Base-by-base conservation (phyloP, 2,888 invertebrate species). In the Phragmatobia fuliginosa region DNA sequence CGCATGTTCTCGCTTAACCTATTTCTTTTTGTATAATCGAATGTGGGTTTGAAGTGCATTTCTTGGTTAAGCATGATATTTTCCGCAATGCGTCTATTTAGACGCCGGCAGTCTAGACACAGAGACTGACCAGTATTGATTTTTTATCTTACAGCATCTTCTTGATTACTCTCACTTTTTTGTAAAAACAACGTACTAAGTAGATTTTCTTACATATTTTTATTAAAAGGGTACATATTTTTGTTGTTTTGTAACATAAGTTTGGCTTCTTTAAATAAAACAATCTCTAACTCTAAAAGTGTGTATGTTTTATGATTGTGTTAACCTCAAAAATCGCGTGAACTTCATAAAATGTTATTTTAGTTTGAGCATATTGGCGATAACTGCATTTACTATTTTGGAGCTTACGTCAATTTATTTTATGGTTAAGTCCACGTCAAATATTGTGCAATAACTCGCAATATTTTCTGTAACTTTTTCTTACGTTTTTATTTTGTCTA, bases 61-160 rank as follows among this genome's bases (percentile, higher is more conserved):
- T 80, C 67, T 71, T 74, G 71, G 64, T 66, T 64, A 67, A 45
- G 62, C 73, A 63, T 59, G 62, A 60, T 76, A 67, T 67, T 79
- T 67, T 80, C 88, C 84, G 89, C 86, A 88, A 82, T 89, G 88
- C 90, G 90, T 81, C 85, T 80, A 75, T 77, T 75, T 80, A 74
- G 74, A 77, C 79, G 78, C 71, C 75, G 56, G 73, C 65, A 77
- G 88, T 87, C 87, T 87, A 88, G 89, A 88, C 88, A 70, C 70
- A 67, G 86, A 84, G 82, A 80, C 81, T 84, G 83, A 66, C 74
- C 68, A 14, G 75, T 88, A 89, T 89, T 83, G 88, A 89, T 89
- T 87, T 85, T 82, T 68, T 75, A 75, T 80, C 68, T 77, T 66
- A 56, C 49, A 67, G 65, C 60, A 67, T 75, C 56, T 67, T 70